Evolutionary conservation across 2,113 vertebrate genomes (phyloP).

Genomic region (Cottus gobio): DNA sequence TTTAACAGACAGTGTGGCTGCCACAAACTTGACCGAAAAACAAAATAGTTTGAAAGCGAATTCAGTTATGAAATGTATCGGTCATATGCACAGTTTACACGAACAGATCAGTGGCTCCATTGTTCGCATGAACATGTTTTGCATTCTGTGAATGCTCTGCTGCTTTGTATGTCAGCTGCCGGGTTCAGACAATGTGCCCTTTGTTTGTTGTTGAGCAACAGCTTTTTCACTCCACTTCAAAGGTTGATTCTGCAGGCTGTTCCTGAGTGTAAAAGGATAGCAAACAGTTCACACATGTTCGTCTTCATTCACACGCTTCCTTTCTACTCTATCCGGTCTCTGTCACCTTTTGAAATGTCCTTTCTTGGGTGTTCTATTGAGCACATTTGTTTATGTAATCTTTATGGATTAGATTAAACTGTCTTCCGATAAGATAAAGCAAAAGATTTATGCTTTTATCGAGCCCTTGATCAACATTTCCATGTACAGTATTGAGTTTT

Average conservation of each 20-base stretch:
- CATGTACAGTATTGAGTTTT: slow-evolving; percentile 16
- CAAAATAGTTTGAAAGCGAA: slow-evolving; percentile 28
- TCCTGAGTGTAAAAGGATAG: slow-evolving; percentile 58
- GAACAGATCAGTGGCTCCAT: slow-evolving; percentile 52
- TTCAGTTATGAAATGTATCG: slow-evolving; percentile 32
- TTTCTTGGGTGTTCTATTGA: slow-evolving; percentile 11
- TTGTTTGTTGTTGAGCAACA: slow-evolving; percentile 80
- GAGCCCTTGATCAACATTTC: neutral
- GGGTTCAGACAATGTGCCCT: slow-evolving; percentile 73
- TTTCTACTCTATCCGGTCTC: slow-evolving; percentile 7
- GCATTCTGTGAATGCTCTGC: slow-evolving; percentile 75
- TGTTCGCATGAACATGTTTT: slow-evolving; percentile 71
- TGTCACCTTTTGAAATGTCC: slow-evolving; percentile 24
- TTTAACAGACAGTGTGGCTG: neutral
- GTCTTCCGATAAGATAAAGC: slow-evolving; percentile 31
- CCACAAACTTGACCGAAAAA: slow-evolving; percentile 8
- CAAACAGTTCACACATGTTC: slow-evolving; percentile 49
- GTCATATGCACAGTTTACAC: slow-evolving; percentile 56
- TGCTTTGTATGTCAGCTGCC: slow-evolving; percentile 76
- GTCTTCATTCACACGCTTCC: slow-evolving; percentile 49
- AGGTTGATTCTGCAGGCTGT: slow-evolving; percentile 61
- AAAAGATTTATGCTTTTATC: slow-evolving; percentile 8
- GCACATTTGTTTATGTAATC: neutral
- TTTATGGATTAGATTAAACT: slow-evolving; percentile 20
- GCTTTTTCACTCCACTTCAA: slow-evolving; percentile 77